Evolutionary conservation across 2,797 vertebrate genomes (phyloP).

Genomic region (Channa striata): DNA sequence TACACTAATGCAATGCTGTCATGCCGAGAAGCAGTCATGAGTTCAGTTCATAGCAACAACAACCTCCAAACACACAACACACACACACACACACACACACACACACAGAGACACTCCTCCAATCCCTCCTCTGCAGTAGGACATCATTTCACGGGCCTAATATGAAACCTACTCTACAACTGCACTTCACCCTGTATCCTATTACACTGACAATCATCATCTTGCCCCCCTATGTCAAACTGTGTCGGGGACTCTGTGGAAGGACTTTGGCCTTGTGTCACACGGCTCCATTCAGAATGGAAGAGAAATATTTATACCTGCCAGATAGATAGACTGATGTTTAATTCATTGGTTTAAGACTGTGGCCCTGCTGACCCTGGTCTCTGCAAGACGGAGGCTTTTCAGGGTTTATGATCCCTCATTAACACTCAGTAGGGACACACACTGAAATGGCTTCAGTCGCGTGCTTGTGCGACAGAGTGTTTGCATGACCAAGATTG

Average conservation of each 20-base stretch:
- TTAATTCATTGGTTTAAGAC: constrained; percentile 79
- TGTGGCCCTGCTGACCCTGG: constrained; percentile 70
- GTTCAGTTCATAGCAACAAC: constrained; percentile 22
- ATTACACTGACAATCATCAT: constrained; percentile 71
- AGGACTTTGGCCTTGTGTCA: constrained; percentile 73
- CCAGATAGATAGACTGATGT: constrained; percentile 79
- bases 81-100: background rate
- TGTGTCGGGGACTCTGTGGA: constrained; percentile 62
- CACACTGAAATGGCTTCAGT: constrained; percentile 34
- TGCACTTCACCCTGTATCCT: constrained; percentile 64
- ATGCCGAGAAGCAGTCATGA: constrained; percentile 15
- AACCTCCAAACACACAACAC: constrained; percentile 1
- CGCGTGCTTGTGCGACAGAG: constrained; percentile 29
- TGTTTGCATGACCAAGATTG: constrained; percentile 7
- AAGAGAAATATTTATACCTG: constrained; percentile 83
- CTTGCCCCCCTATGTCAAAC: constrained; percentile 65
- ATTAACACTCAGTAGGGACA: constrained; percentile 73
- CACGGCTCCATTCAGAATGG: constrained; percentile 67
- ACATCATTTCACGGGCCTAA: constrained; percentile 61
- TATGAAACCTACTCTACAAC: constrained; percentile 61
- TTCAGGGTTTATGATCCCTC: constrained; percentile 72
- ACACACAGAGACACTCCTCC: constrained; percentile 2
- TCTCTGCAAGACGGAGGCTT: constrained; percentile 59
- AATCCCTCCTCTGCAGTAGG: constrained; percentile 41
- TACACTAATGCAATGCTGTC: constrained; percentile 4